Percentiles rank a stretch among this genome's conserved stretches.
These are phyloP conservation scores for Hemiscyllium ocellatum DNA, from an alignment of 2,113 vertebrate species.

Conservation along the genomic window DNA sequence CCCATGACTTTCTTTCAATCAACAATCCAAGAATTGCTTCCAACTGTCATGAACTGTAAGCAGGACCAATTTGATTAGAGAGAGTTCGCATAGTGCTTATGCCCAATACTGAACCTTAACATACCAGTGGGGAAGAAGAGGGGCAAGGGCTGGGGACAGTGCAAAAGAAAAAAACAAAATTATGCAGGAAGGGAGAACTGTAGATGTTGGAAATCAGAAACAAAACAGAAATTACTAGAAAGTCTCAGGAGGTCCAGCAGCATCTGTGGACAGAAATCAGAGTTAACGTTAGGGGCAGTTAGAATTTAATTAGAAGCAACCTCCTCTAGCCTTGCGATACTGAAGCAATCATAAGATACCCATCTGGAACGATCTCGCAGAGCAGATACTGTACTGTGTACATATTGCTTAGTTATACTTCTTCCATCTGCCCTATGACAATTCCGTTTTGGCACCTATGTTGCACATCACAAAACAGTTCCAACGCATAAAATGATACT, in stretches of 20 bases:
- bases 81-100: conserved; percentile 43
- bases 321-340: not conserved
- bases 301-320: not conserved
- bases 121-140: not conserved
- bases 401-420: not conserved
- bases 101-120: not conserved
- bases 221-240: no score
- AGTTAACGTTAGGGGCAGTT: no score
- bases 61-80: conserved; percentile 54
- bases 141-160: not conserved
- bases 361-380: not conserved
- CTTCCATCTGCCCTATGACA: conserved; percentile 32
- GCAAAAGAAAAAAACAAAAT: not conserved
- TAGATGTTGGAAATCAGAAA: no score
- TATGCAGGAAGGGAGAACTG: conserved; percentile 26
- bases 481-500: fast-evolving
- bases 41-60: conserved; percentile 57
- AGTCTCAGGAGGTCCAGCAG: not conserved
- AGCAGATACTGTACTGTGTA: conserved; percentile 27
- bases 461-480: not conserved
- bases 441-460: conserved; percentile 17
- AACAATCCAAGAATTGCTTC: conserved; percentile 51
- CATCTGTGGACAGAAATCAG: no score
- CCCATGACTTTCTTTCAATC: conserved; percentile 32
- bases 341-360: not conserved